Percentiles rank a stretch among this genome's conserved stretches.
Evolutionary conservation across 2,888 invertebrate species (phyloP).

Genomic region (Aspidiotus rigidus): DNA sequence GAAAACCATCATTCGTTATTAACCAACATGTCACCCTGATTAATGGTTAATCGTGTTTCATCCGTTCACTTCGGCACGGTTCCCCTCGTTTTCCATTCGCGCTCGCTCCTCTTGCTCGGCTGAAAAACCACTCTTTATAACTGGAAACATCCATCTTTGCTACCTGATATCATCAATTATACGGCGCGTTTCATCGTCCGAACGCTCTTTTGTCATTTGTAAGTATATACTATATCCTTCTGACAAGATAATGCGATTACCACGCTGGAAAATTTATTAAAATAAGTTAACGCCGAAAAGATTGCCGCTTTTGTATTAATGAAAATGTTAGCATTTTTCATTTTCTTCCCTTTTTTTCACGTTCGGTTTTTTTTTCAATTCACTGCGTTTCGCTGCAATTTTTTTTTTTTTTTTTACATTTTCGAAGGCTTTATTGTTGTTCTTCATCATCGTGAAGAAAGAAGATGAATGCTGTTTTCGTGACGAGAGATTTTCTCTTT

Average conservation of each 20-base stretch:
- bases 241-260: conserved; percentile 35
- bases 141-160: conserved; percentile 33
- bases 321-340: conserved; percentile 34
- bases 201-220: conserved; percentile 31
- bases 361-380: too few relatives aligned
- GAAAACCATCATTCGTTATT: conserved; percentile 34
- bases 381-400: not conserved
- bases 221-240: conserved; percentile 34
- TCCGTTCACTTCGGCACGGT: conserved; percentile 21
- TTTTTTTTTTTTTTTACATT: conserved; percentile 1
- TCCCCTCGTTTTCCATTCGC: not conserved
- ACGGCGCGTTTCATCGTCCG: conserved; percentile 19
- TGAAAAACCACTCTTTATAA: conserved; percentile 33
- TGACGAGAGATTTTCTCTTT: too few relatives aligned
- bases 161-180: conserved; percentile 35
- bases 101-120: conserved; percentile 24
- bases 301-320: conserved; percentile 33
- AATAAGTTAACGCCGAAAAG: conserved; percentile 34
- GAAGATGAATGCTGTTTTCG: too few relatives aligned
- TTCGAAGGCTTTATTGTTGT: too few relatives aligned
- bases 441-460: too few relatives aligned
- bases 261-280: conserved; percentile 30
- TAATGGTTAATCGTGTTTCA: conserved; percentile 35
- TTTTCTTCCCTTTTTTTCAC: conserved; percentile 6
- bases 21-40: conserved; percentile 35